A percentile compares a stretch with the other conserved stretches of the same genome.
These are phyloP conservation scores for Alosa alosa DNA, from an alignment of 2,113 vertebrate species.

Conservation along the genomic window DNA sequence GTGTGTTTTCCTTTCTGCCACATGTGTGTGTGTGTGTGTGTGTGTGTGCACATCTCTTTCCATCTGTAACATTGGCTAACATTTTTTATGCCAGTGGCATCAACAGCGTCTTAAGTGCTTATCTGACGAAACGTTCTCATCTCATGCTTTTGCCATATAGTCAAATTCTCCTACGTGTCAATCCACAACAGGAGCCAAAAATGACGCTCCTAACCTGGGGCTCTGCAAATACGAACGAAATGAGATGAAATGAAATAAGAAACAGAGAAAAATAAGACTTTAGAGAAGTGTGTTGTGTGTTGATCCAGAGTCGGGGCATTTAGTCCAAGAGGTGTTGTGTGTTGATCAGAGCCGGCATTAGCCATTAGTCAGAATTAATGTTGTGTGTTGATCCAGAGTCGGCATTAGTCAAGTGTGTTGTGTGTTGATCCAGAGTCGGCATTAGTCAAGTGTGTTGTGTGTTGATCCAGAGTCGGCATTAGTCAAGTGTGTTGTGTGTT, in stretches of 20 bases:
- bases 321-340: no score
- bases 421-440: no score
- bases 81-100: slow-evolving; percentile 77
- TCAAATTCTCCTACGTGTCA: slow-evolving; percentile 85
- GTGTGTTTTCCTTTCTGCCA: slow-evolving; percentile 61
- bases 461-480: no score
- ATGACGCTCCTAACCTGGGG: slow-evolving; percentile 86
- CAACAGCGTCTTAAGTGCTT: slow-evolving; percentile 82
- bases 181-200: slow-evolving; percentile 73
- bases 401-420: no score
- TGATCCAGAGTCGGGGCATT: no score
- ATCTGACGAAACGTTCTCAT: slow-evolving; percentile 84
- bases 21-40: slow-evolving; percentile 75
- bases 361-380: no score
- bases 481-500: no score
- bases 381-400: no score
- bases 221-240: slow-evolving; percentile 73
- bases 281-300: no score
- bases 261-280: not conserved
- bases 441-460: no score
- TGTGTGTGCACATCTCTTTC: slow-evolving; percentile 82
- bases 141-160: slow-evolving; percentile 87
- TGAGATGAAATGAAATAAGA: slow-evolving; percentile 17
- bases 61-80: slow-evolving; percentile 82
- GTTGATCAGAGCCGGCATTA: no score